phyloP scores from a whole-genome alignment of 1,140 invertebrate genomes.

The Trinorchestia longiramus region DNA sequence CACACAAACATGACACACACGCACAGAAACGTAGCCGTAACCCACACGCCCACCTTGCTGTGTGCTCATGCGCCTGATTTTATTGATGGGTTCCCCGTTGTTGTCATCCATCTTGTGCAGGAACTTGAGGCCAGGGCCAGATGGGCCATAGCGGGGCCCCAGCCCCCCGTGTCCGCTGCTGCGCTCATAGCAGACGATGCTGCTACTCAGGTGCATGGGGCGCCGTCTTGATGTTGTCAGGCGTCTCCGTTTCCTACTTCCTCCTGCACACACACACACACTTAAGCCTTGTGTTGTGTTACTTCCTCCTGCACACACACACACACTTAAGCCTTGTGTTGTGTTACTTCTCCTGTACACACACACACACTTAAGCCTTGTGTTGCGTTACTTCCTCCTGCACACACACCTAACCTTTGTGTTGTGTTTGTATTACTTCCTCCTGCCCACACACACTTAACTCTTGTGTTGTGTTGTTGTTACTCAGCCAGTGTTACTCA shows the following conservation, averaged over 20 bases:
- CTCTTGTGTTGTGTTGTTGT: too few species aligned
- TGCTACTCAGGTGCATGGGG: constrained; percentile 65
- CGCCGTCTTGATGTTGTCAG: constrained; percentile 59
- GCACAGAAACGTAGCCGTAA: neutral
- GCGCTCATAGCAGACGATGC: constrained; percentile 65
- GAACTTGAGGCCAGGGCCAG: constrained; percentile 22
- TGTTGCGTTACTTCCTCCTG: too few species aligned
- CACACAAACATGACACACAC: neutral
- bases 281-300: too few species aligned
- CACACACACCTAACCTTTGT: too few species aligned
- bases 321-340: too few species aligned
- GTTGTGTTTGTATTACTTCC: too few species aligned
- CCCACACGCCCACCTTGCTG: constrained; percentile 23
- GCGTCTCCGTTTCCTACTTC: constrained; percentile 56
- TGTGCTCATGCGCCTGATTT: constrained; percentile 57
- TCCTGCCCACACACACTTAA: neutral
- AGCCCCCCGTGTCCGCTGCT: constrained; percentile 54
- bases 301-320: too few species aligned
- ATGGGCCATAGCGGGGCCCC: neutral
- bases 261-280: neutral
- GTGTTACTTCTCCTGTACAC: neutral
- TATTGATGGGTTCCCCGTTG: constrained; percentile 65
- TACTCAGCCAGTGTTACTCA: too few species aligned
- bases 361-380: neutral
- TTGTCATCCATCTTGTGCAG: constrained; percentile 44